These are phyloP conservation scores for Cosmorhoe ocellata DNA, from an alignment of 2,888 invertebrate species.

Conservation along the genomic window DNA sequence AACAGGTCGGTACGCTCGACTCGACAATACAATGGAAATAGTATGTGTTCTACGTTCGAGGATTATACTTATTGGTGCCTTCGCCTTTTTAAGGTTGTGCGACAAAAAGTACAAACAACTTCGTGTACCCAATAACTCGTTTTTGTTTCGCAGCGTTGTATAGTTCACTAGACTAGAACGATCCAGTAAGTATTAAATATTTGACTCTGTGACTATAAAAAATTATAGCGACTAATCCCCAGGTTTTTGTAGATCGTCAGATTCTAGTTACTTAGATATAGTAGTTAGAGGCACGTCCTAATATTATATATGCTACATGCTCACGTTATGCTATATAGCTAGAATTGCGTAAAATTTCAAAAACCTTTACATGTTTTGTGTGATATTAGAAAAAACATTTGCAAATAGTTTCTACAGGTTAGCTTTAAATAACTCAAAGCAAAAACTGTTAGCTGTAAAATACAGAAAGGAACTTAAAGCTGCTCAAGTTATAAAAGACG, in stretches of 20 bases:
- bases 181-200: background rate
- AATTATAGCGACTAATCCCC: too few species aligned
- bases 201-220: background rate
- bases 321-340: too few species aligned
- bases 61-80: constrained; percentile 26
- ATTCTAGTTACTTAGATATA: too few species aligned
- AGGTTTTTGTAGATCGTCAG: too few species aligned
- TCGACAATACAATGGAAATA: constrained; percentile 66
- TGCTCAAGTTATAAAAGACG: constrained; percentile 16
- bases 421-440: background rate
- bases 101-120: constrained; percentile 21
- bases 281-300: too few species aligned
- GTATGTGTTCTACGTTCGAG: constrained; percentile 36
- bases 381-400: too few species aligned
- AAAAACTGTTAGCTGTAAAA: constrained; percentile 8
- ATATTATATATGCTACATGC: too few species aligned
- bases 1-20: constrained; percentile 71
- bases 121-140: constrained; percentile 1
- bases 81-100: constrained; percentile 16
- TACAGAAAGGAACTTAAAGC: constrained; percentile 14
- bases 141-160: background rate
- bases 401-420: background rate
- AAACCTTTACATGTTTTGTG: too few species aligned
- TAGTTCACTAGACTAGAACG: too few species aligned
- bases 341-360: too few species aligned